Base-by-base conservation (phyloP, 2,797 vertebrate species). In the Huso huso region DNA sequence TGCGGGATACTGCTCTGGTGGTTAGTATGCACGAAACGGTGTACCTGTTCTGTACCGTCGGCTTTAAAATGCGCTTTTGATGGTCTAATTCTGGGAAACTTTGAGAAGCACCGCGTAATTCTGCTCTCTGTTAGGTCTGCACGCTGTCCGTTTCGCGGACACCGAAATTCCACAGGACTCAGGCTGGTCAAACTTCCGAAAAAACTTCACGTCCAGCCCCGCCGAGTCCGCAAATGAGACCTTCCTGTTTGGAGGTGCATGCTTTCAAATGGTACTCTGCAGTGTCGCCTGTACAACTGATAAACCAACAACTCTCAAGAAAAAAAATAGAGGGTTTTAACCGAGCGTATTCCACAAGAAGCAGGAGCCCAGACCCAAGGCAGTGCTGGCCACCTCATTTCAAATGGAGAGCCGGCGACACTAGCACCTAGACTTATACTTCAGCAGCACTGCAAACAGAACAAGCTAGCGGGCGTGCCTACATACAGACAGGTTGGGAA, bases 61-160 rank as follows among this genome's bases (percentile, higher is more conserved):
- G 76, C 72, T 76, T 90, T 65, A 92, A 76, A 74, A 92, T 92
- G 48, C 90, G 73, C 73, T 73, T 18, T 18, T 18, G 18, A 18
- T 18, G 18, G 18, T 18, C 18, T 18, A 18, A 18, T 18, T 18
- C 63, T 85, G 85, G 68, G 84, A 83, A 49, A 90, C 76, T 61
- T 86, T 81, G 55, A 94, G 86, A 57, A 90, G 82, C 23, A 93
- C 81, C 18, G 81, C 87, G 69, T 94, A 94, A 82, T 94, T 94
- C 82, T 78, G 79, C 5, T 83, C 82, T 18, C 78, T 79, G 82
- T 94, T 95, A 78, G 18, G 18, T 18, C 18, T 18, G 18, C 18
- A 18, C 18, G 80, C 63, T 85, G 88, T 73, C 79, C 7, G 66
- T n/a, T 10, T 37, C 37, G 3, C 59, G 10, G 67, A 83, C 81